Conservation (phyloP, 2,797 vertebrate genomes). For the Scarus forsteni region DNA sequence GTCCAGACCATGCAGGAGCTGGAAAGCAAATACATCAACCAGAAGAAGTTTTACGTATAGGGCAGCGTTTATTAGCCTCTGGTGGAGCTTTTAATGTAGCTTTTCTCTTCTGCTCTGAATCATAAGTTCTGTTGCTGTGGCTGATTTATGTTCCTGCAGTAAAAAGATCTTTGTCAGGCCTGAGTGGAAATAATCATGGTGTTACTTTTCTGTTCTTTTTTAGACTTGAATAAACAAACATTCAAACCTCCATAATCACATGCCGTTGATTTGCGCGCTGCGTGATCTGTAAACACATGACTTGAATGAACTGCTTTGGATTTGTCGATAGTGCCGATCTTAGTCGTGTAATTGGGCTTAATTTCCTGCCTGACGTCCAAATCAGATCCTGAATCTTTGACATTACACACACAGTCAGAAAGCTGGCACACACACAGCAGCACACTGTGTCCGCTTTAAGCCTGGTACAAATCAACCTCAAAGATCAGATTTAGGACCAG, state of each 20-base stretch:
- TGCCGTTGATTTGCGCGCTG: slow-evolving; percentile 38
- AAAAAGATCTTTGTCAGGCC: slow-evolving; percentile 46
- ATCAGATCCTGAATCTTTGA: slow-evolving; percentile 60
- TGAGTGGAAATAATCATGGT: slow-evolving; percentile 13
- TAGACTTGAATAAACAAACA: slow-evolving; percentile 7
- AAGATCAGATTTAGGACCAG: slow-evolving; percentile 29
- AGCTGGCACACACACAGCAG: slow-evolving; percentile 62
- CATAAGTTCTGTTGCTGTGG: slow-evolving; percentile 33
- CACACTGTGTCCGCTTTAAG: slow-evolving; percentile 49
- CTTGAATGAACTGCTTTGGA: slow-evolving; percentile 34
- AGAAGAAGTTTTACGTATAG: slow-evolving; percentile 59
- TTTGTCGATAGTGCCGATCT: slow-evolving; percentile 21
- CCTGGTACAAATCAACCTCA: slow-evolving; percentile 43
- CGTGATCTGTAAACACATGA: slow-evolving; percentile 42
- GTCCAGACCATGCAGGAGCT: slow-evolving; percentile 35
- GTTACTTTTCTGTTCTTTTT: slow-evolving; percentile 16
- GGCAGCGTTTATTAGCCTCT: slow-evolving; percentile 66
- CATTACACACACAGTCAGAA: slow-evolving; percentile 51
- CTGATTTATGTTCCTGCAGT: slow-evolving; percentile 55
- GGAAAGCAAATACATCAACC: slow-evolving; percentile 66
- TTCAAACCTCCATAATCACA: slow-evolving; percentile 12
- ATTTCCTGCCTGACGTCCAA: slow-evolving; percentile 59
- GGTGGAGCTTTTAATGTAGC: slow-evolving; percentile 27
- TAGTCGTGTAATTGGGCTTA: slow-evolving; percentile 50
- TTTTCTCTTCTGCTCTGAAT: slow-evolving; percentile 50